phyloP scores from a whole-genome alignment of 2,797 vertebrate species.

The Gambusia yucatana region DNA sequence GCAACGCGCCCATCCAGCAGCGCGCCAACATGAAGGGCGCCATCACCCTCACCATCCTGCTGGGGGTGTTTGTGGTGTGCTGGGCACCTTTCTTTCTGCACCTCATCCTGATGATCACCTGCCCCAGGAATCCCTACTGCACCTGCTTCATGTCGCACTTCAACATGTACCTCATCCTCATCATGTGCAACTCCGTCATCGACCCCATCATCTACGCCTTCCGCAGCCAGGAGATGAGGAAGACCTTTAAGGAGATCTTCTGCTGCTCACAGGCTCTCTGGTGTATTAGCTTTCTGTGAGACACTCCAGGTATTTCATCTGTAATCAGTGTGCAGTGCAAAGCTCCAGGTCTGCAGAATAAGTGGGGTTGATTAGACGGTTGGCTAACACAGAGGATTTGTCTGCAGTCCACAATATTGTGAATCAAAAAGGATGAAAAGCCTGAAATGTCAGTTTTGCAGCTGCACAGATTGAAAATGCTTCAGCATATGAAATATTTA shows the following conservation, averaged over 20 bases:
- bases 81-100: constrained; percentile 97
- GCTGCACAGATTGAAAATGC: background rate
- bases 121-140: constrained; percentile 94
- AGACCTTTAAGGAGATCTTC: constrained; percentile 95
- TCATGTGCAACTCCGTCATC: constrained; percentile 96
- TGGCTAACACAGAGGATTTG: constrained; percentile 27
- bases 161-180: constrained; percentile 95
- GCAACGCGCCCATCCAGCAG: constrained; percentile 86
- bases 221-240: constrained; percentile 94
- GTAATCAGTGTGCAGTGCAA: constrained; percentile 6
- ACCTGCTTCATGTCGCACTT: constrained; percentile 98
- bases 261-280: constrained; percentile 84
- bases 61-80: constrained; percentile 95
- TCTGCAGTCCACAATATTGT: background rate
- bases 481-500: background rate
- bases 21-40: constrained; percentile 95
- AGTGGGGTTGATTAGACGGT: constrained; percentile 34
- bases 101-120: constrained; percentile 94
- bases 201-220: constrained; percentile 98
- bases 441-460: background rate
- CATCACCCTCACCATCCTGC: constrained; percentile 92
- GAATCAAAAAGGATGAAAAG: background rate
- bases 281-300: constrained; percentile 76
- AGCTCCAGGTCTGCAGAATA: constrained; percentile 6
- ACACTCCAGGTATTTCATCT: constrained; percentile 8